Conservation (phyloP, 1,140 invertebrate genomes). For the Temnothorax nylanderi region DNA sequence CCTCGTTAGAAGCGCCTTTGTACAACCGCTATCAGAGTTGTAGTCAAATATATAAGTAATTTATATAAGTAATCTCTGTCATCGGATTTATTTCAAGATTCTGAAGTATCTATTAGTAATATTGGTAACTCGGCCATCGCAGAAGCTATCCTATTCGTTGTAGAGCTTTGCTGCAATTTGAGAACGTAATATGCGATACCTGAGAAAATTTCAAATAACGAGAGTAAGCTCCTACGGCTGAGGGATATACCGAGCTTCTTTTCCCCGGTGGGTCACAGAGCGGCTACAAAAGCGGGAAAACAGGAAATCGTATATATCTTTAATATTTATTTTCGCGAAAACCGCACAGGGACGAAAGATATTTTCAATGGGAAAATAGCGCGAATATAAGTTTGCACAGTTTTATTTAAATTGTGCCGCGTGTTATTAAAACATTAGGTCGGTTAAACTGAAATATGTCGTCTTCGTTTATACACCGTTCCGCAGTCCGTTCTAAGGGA, state of each 20-base stretch:
- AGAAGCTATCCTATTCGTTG: background rate
- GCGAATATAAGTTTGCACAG: constrained; percentile 16
- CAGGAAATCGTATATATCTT: constrained; percentile 29
- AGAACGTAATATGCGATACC: background rate
- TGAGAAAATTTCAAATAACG: constrained; percentile 39
- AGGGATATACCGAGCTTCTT: background rate
- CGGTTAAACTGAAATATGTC: background rate
- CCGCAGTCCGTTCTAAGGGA: background rate
- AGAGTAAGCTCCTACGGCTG: background rate
- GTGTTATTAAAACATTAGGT: background rate
- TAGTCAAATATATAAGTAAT: background rate
- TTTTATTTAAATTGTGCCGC: constrained; percentile 9
- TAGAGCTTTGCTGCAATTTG: background rate
- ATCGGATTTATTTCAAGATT: background rate
- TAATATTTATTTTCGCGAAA: constrained; percentile 48
- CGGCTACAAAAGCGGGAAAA: constrained; percentile 19
- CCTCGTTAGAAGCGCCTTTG: background rate
- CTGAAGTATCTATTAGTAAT: background rate
- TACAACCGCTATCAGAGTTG: background rate
- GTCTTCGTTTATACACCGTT: background rate
- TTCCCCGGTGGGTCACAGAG: background rate
- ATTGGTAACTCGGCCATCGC: background rate
- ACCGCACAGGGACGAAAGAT: background rate
- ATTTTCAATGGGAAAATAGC: constrained; percentile 11
- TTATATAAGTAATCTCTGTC: background rate